These are phyloP conservation scores for Lordiphosa stackelbergi DNA, from an alignment of 1,140 invertebrate genomes.

Conservation along the genomic window DNA sequence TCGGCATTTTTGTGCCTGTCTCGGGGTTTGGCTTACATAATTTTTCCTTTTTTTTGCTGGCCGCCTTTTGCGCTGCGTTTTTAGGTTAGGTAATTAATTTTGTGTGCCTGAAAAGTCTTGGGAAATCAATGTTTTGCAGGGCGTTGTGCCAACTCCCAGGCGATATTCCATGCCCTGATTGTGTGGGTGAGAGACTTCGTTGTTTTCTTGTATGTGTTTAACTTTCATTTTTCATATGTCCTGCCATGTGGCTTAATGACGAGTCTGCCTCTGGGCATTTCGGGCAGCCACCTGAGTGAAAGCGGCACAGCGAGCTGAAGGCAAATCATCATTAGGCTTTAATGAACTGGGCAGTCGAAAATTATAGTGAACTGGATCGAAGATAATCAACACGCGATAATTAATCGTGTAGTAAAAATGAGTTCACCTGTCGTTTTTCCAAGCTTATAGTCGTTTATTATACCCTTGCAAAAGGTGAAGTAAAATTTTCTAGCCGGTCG, in stretches of 20 bases:
- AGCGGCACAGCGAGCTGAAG: conserved; percentile 9
- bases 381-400: conserved; percentile 32
- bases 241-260: conserved; percentile 50
- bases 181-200: conserved; percentile 28
- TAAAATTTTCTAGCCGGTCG: no score
- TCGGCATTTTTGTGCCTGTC: conserved; percentile 26
- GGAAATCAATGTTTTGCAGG: conserved; percentile 65
- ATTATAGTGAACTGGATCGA: conserved; percentile 4
- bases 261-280: conserved; percentile 37
- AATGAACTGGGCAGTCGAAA: conserved; percentile 40
- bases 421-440: background rate
- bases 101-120: conserved; percentile 66
- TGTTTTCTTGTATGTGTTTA: conserved; percentile 25
- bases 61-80: conserved; percentile 43
- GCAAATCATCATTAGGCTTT: conserved; percentile 50
- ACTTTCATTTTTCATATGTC: conserved; percentile 68
- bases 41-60: conserved; percentile 20
- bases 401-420: conserved; percentile 23
- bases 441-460: background rate
- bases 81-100: conserved; percentile 75
- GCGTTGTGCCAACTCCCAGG: conserved; percentile 41
- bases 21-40: conserved; percentile 42
- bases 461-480: no score
- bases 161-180: conserved; percentile 45
- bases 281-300: conserved; percentile 21